A percentile compares a stretch with the other conserved stretches of the same genome.
phyloP scores from a whole-genome alignment of 1,140 invertebrate genomes.

The Chlorops oryzae region DNA sequence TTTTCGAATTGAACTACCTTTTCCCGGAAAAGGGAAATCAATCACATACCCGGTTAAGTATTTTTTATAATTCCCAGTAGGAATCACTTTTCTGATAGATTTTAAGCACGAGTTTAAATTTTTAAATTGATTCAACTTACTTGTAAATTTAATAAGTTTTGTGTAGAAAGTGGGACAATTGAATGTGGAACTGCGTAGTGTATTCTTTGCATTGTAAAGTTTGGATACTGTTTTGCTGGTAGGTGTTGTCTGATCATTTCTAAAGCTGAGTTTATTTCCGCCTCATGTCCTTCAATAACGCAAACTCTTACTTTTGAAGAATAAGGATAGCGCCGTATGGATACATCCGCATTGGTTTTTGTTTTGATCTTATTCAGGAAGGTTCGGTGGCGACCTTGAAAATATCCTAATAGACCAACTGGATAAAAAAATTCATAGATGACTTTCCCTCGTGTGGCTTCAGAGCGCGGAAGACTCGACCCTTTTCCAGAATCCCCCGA shows the following conservation, averaged over 20 bases:
- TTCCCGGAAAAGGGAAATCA: too few species aligned
- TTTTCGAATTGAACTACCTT: too few species aligned
- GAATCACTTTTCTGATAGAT: too few species aligned
- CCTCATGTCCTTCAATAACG: constrained; percentile 69
- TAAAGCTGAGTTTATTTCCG: constrained; percentile 71
- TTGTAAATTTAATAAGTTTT: constrained; percentile 39
- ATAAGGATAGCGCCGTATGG: constrained; percentile 70
- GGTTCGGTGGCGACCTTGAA: constrained; percentile 81
- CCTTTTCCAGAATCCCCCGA: constrained; percentile 46
- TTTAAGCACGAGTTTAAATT: constrained; percentile 16
- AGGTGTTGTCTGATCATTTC: constrained; percentile 78
- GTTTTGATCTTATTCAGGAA: constrained; percentile 75
- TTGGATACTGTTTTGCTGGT: constrained; percentile 69
- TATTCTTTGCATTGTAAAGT: constrained; percentile 72
- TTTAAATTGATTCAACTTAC: constrained; percentile 22
- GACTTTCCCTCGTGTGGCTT: constrained; percentile 35
- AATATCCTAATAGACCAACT: constrained; percentile 68
- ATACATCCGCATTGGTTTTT: constrained; percentile 69
- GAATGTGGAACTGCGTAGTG: constrained; percentile 54
- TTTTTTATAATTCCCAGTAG: too few species aligned
- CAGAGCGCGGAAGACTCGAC: constrained; percentile 42
- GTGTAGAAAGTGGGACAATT: constrained; percentile 39
- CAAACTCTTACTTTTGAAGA: constrained; percentile 71
- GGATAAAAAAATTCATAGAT: constrained; percentile 76
- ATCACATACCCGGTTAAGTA: too few species aligned